A percentile compares a stretch with the other conserved stretches of the same genome.
These are phyloP conservation scores for Oncorhynchus clarkii DNA, from an alignment of 2,113 vertebrate species.

Conservation along the genomic window DNA sequence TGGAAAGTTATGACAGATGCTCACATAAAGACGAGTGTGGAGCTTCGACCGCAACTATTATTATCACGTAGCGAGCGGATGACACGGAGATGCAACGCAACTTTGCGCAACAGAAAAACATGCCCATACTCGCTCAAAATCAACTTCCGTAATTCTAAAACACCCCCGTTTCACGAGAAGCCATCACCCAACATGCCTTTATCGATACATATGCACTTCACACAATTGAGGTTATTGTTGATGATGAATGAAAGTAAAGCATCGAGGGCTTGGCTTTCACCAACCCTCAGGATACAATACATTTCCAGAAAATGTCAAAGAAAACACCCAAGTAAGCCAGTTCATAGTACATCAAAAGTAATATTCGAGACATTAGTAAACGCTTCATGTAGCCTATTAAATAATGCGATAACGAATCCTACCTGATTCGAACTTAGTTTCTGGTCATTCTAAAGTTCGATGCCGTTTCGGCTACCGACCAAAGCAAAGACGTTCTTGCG, in stretches of 20 bases:
- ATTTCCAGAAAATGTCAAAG: background rate
- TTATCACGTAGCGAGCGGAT: slow-evolving; percentile 30
- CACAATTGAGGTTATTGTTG: background rate
- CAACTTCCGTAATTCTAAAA: slow-evolving; percentile 54
- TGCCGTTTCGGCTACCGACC: slow-evolving; percentile 21
- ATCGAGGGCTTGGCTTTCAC: background rate
- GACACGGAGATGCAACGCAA: slow-evolving; percentile 3
- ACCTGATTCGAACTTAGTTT: slow-evolving; percentile 46
- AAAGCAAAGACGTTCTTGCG: slow-evolving; percentile 40
- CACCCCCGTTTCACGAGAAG: slow-evolving; percentile 14
- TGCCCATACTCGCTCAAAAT: slow-evolving; percentile 45
- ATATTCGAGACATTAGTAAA: background rate
- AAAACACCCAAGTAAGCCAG: background rate
- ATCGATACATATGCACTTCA: background rate
- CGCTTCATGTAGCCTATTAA: background rate
- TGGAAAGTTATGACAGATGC: slow-evolving; percentile 36
- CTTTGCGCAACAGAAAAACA: slow-evolving; percentile 33
- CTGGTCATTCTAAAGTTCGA: slow-evolving; percentile 13
- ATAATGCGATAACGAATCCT: background rate
- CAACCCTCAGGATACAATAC: background rate
- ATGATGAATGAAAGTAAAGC: background rate
- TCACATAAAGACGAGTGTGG: background rate
- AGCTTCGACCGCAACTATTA: slow-evolving; percentile 20
- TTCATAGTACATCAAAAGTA: background rate
- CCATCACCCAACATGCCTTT: background rate